phyloP scores from a whole-genome alignment of 2,113 vertebrate species.

The Larimichthys crocea region DNA sequence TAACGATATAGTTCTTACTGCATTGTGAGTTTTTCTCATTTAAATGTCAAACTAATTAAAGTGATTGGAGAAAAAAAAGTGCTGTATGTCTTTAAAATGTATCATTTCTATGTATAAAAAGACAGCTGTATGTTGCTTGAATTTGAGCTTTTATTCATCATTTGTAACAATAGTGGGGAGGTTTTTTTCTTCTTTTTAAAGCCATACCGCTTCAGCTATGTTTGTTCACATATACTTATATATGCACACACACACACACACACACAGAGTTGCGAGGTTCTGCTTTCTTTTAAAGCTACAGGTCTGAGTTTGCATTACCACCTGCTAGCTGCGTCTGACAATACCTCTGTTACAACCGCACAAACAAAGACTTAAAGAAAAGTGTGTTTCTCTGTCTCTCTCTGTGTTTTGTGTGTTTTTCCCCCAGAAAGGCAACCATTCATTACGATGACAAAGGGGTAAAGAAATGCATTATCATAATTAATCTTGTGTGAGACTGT shows the following conservation, averaged over 20 bases:
- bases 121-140: not conserved
- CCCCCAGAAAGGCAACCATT: slow-evolving; percentile 89
- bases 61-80: no score
- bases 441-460: slow-evolving; percentile 93
- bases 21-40: not conserved
- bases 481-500: slow-evolving; percentile 93
- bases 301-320: slow-evolving; percentile 90
- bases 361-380: slow-evolving; percentile 93
- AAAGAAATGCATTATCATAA: slow-evolving; percentile 98
- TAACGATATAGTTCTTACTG: no score
- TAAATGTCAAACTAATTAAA: not conserved
- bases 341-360: slow-evolving; percentile 89
- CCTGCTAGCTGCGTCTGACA: slow-evolving; percentile 91
- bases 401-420: slow-evolving; percentile 80
- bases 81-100: not conserved
- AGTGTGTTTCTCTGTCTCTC: slow-evolving; percentile 83
- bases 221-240: slow-evolving; percentile 34
- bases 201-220: slow-evolving; percentile 11
- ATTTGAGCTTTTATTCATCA: not conserved
- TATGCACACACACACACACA: not conserved
- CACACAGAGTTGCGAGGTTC: slow-evolving; percentile 18
- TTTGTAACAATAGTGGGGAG: slow-evolving; percentile 19
- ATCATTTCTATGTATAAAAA: not conserved
- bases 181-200: slow-evolving; percentile 1
- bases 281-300: slow-evolving; percentile 79